phyloP scores from a whole-genome alignment of 2,797 vertebrate species.

The Anas bernieri region DNA sequence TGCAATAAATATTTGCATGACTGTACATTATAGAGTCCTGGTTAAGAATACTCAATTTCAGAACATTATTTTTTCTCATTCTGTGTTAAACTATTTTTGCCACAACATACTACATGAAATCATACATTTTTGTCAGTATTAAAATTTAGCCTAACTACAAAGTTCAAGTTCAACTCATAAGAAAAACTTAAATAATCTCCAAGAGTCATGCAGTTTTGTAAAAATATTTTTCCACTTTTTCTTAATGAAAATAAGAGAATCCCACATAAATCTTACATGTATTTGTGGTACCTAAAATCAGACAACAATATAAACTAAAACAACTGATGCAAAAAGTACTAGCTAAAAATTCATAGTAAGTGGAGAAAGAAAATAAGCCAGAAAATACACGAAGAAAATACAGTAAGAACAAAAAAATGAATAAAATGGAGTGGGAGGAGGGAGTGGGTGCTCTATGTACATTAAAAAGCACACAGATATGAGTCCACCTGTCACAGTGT shows the following conservation, averaged over 20 bases:
- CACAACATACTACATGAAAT: constrained; percentile 1
- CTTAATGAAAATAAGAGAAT: background rate
- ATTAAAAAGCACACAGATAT: background rate
- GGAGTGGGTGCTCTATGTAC: background rate
- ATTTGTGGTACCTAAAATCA: background rate
- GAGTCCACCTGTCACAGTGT: fast-evolving
- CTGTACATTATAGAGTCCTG: background rate
- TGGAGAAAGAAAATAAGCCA: background rate
- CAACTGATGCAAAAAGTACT: background rate
- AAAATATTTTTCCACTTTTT: background rate
- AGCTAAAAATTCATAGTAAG: background rate
- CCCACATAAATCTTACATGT: background rate
- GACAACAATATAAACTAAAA: background rate
- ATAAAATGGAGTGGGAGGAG: background rate
- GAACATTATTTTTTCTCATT: background rate
- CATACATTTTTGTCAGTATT: background rate
- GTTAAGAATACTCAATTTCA: constrained; percentile 52
- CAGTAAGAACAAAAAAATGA: background rate
- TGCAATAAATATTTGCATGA: background rate
- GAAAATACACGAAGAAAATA: background rate
- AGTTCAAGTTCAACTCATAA: background rate
- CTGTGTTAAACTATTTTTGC: constrained; percentile 54
- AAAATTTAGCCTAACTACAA: constrained; percentile 28
- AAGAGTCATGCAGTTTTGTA: background rate
- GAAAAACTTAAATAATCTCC: background rate